phyloP scores from a whole-genome alignment of 2,113 vertebrate species.

The Himantopus leucocephalus region DNA sequence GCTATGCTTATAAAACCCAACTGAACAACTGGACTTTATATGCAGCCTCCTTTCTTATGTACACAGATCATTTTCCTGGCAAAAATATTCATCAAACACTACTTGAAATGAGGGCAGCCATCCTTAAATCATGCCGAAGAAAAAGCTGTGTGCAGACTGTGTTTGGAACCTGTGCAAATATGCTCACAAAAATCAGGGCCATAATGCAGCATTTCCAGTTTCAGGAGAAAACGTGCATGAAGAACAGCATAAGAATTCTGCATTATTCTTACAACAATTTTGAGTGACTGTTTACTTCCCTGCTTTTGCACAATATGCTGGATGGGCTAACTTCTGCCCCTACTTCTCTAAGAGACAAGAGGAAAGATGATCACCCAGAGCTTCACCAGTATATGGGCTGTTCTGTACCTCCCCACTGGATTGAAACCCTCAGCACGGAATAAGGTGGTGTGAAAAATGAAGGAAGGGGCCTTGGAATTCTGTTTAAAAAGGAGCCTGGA shows the following conservation, averaged over 20 bases:
- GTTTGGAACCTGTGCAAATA: background rate
- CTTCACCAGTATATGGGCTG: background rate
- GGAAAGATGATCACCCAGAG: background rate
- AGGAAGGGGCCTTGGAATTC: background rate
- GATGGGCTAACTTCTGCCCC: background rate
- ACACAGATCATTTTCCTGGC: background rate
- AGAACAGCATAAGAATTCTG: background rate
- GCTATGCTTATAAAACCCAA: background rate
- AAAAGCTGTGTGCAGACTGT: background rate
- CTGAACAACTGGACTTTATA: background rate
- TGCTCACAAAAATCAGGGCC: background rate
- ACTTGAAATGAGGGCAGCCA: background rate
- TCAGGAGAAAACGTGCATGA: background rate
- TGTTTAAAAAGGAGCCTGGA: background rate
- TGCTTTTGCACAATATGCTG: background rate
- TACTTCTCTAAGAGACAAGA: background rate
- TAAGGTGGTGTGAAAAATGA: background rate
- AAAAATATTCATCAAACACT: background rate
- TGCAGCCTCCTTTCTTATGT: background rate
- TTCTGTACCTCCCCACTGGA: background rate
- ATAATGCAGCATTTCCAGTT: background rate
- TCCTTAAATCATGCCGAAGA: background rate
- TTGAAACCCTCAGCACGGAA: background rate
- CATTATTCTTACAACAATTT: background rate
- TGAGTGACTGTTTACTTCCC: background rate